phyloP scores from a whole-genome alignment of 2,113 vertebrate genomes.

The Gopherus evgoodei region DNA sequence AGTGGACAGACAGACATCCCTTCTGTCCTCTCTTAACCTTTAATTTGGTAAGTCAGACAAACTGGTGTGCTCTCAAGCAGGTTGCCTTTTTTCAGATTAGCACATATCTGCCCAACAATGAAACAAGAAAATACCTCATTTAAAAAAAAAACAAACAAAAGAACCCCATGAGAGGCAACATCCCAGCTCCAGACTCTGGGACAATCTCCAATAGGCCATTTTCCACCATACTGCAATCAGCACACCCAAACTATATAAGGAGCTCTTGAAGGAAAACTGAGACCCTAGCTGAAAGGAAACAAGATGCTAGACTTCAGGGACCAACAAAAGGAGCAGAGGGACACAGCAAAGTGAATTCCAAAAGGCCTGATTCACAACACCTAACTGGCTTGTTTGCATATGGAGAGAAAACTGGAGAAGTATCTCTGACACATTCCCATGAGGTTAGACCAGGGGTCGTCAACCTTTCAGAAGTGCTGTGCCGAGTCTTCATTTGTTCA shows the following conservation, averaged over 20 bases:
- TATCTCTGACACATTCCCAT: background rate
- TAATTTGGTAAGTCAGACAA: background rate
- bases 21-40: background rate
- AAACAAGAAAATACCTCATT: background rate
- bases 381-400: background rate
- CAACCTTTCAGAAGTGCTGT: no score
- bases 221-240: background rate
- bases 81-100: background rate
- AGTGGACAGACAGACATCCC: background rate
- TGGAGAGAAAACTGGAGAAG: fast-evolving
- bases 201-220: background rate
- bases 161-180: background rate
- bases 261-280: conserved; percentile 52
- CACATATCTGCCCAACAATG: background rate
- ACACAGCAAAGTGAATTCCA: conserved; percentile 1
- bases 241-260: conserved; percentile 26
- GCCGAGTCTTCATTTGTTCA: no score
- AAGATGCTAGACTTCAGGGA: conserved; percentile 7
- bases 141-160: no score
- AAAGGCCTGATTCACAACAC: background rate
- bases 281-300: conserved; percentile 46
- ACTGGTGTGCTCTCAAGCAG: fast-evolving
- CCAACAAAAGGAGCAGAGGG: background rate
- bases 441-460: background rate
- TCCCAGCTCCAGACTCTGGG: background rate